Percentiles rank a stretch among this genome's conserved stretches.
Conservation (phyloP, 2,797 vertebrate species). For the Amblyraja radiata region DNA sequence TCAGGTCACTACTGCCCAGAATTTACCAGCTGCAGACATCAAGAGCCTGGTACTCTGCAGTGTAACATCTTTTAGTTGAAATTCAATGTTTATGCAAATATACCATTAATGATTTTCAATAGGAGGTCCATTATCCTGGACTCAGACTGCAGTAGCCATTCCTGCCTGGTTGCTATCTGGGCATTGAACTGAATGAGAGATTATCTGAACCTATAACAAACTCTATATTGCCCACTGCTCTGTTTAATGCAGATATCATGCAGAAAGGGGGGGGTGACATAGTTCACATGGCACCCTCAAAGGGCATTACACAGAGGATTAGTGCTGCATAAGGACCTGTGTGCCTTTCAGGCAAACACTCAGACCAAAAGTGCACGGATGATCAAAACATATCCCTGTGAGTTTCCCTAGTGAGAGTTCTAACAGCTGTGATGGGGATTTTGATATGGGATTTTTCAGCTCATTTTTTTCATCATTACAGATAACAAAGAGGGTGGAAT, state of each 20-base stretch:
- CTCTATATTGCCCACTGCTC: background rate
- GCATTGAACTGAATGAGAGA: background rate
- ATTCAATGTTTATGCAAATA: background rate
- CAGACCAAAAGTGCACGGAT: background rate
- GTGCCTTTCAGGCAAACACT: background rate
- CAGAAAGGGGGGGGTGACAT: background rate
- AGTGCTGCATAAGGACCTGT: too few relatives aligned
- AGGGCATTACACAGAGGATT: background rate
- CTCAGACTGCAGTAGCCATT: too few relatives aligned
- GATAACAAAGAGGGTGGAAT: background rate
- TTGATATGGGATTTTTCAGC: background rate
- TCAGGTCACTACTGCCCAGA: background rate
- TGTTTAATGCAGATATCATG: background rate
- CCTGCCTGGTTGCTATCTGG: background rate
- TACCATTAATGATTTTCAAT: background rate
- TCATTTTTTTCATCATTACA: background rate
- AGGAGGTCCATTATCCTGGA: background rate
- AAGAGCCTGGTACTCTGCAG: background rate
- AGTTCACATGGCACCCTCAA: background rate
- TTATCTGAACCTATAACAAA: background rate
- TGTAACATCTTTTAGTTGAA: background rate
- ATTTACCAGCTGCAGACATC: background rate
- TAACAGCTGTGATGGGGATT: background rate
- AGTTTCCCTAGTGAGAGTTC: background rate
- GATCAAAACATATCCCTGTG: background rate